Conservation (phyloP, 2,888 invertebrate genomes). For the Asteroscopus sphinx region DNA sequence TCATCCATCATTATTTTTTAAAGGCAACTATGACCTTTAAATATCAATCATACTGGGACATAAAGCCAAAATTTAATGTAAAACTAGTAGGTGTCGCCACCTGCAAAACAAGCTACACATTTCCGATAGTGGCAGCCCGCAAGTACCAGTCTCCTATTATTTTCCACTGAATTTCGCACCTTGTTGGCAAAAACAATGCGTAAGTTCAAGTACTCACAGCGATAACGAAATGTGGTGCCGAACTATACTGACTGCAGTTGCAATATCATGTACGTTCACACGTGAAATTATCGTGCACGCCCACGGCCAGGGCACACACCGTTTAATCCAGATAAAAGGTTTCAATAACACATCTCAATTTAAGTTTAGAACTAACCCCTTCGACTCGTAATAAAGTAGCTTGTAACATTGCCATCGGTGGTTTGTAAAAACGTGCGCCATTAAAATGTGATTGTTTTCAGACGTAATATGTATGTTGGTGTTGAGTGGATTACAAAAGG, state of each 20-base stretch:
- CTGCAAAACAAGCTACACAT: conserved; percentile 29
- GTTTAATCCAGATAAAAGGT: conserved; percentile 84
- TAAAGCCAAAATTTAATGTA: not conserved
- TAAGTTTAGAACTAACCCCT: conserved; percentile 33
- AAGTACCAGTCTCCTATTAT: conserved; percentile 32
- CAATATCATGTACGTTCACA: conserved; percentile 85
- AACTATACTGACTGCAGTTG: conserved; percentile 72
- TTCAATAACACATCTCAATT: conserved; percentile 70
- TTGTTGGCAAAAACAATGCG: conserved; percentile 48
- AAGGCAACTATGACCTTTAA: not conserved
- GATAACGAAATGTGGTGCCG: conserved; percentile 83
- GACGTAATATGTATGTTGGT: conserved; percentile 83
- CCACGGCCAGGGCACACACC: conserved; percentile 70
- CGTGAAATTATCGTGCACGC: conserved; percentile 68
- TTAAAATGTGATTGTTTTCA: conserved; percentile 70
- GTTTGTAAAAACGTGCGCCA: conserved; percentile 33
- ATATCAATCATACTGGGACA: not conserved
- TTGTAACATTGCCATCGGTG: conserved; percentile 14
- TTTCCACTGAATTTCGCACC: conserved; percentile 19
- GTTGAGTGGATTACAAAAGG: conserved; percentile 82
- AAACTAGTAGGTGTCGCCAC: conserved; percentile 24
- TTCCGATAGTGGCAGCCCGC: conserved; percentile 21
- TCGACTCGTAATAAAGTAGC: conserved; percentile 12
- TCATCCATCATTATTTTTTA: not conserved
- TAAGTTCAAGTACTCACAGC: conserved; percentile 45